phyloP scores from a whole-genome alignment of 1,140 invertebrate genomes.

The Drosophila sulfurigaster region DNA sequence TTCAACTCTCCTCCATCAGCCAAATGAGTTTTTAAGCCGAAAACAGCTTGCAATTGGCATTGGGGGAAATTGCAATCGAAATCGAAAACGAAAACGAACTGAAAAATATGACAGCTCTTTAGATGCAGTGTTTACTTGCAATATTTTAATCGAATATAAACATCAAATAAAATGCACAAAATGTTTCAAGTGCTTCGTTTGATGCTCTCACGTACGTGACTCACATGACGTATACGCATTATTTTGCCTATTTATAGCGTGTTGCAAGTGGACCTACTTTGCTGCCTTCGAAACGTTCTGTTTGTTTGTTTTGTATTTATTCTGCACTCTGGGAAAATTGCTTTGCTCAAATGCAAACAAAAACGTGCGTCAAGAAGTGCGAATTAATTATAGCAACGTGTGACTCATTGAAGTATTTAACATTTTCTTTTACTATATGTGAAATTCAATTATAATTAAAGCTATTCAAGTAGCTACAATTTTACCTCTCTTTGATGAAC shows the following conservation, averaged over 20 bases:
- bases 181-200: not conserved
- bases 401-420: conserved; percentile 18
- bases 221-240: conserved; percentile 44
- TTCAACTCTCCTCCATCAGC: not conserved
- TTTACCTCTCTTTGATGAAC: not conserved
- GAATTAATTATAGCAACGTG: conserved; percentile 29
- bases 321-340: conserved; percentile 9
- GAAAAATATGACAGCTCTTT: no score
- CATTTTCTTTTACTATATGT: no score
- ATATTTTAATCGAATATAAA: not conserved
- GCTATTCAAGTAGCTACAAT: not conserved
- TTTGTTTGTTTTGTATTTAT: conserved; percentile 13
- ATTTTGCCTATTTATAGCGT: conserved; percentile 24
- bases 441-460: no score
- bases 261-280: conserved; percentile 26
- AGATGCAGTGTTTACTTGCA: no score
- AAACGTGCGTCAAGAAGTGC: conserved; percentile 1
- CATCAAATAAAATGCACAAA: not conserved
- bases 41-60: not conserved
- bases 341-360: conserved; percentile 3
- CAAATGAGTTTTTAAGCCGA: conserved; percentile 13
- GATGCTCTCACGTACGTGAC: conserved; percentile 20
- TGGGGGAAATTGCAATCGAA: not conserved
- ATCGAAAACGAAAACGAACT: not conserved
- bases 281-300: conserved; percentile 13